These are phyloP conservation scores for Brachionus calyciflorus DNA, from an alignment of 1,140 invertebrate species.

Conservation along the genomic window DNA sequence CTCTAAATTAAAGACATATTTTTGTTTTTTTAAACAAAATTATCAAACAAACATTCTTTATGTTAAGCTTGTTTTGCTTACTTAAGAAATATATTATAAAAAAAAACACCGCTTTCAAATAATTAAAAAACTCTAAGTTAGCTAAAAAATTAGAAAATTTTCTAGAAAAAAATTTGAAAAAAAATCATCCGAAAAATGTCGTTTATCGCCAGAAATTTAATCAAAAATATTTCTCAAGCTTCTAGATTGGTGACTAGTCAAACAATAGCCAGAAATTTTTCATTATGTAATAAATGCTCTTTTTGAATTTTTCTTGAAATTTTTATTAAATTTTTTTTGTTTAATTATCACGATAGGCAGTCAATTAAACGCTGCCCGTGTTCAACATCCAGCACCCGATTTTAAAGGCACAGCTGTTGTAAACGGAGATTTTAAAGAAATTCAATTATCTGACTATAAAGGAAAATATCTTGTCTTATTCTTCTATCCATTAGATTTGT, in stretches of 20 bases:
- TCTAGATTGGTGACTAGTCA: not conserved
- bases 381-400: constrained; percentile 67
- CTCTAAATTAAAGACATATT: too few species aligned
- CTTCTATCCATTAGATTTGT: constrained; percentile 92
- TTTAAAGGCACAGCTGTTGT: constrained; percentile 80
- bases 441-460: constrained; percentile 81
- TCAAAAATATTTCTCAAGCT: not conserved
- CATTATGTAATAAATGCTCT: constrained; percentile 14
- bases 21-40: too few species aligned
- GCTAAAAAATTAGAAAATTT: too few species aligned
- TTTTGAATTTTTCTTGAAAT: too few species aligned
- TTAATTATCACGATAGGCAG: constrained; percentile 6
- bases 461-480: constrained; percentile 93
- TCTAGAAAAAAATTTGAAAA: constrained; percentile 12
- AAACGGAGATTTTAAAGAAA: constrained; percentile 83
- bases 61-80: too few species aligned
- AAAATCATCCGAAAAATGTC: constrained; percentile 23
- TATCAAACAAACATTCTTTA: too few species aligned
- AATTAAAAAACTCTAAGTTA: too few species aligned
- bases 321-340: not conserved
- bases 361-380: constrained; percentile 7
- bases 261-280: not conserved
- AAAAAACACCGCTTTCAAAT: too few species aligned
- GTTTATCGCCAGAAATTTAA: constrained; percentile 6
- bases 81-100: too few species aligned